Base-by-base conservation (phyloP, 2,113 vertebrate species). In the Osmerus mordax region DNA sequence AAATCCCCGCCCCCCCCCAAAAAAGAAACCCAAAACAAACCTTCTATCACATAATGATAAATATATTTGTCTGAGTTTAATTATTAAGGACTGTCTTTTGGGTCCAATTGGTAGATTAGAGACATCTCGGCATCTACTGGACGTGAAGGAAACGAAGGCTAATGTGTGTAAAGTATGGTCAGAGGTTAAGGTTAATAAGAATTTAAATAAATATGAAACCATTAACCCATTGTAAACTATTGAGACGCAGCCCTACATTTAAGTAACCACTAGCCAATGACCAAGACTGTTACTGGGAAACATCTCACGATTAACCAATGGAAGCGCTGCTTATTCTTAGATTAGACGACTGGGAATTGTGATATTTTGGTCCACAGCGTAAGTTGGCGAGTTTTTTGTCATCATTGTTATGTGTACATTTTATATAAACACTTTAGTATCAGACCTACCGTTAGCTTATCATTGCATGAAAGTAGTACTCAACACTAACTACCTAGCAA, bases 251-350 rank as follows among this genome's bases (percentile, higher is more conserved):
- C 66, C 11, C 2, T 28, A 28, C 25, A 3, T 28, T 28, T 28
- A 28, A 28, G 3, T 9, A 11, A 21, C 3, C 25, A 11, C 0
- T 19, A 29, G 0, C 89, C 88, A 91, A 91, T 91, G 4, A 67
- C 0, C 0, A 21, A 19, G 2, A 2, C 21, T 41, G 7, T 82
- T 87, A 87, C 86, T 89, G 21, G 18, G 14, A 3, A 0, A 1
- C 0, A 5, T 4, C 0, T 1, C 1, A 9, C 18, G 8, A 1
- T 18, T 15, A 59, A 29, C 90, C 83, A 91, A 89, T 83, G 81
- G 78, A 62, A 76, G 7, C 15, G 65, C 0, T 28, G 3, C 70
- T 29, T 73, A 70, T 68, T 83, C 23, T 1, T 1, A 0, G 0
- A 56, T 16, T 32, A 16, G 14, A 18, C 62, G 8, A 28, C 7